Evolutionary conservation across 2,797 vertebrate genomes (phyloP).

Genomic region (Loris lydekkerianus): DNA sequence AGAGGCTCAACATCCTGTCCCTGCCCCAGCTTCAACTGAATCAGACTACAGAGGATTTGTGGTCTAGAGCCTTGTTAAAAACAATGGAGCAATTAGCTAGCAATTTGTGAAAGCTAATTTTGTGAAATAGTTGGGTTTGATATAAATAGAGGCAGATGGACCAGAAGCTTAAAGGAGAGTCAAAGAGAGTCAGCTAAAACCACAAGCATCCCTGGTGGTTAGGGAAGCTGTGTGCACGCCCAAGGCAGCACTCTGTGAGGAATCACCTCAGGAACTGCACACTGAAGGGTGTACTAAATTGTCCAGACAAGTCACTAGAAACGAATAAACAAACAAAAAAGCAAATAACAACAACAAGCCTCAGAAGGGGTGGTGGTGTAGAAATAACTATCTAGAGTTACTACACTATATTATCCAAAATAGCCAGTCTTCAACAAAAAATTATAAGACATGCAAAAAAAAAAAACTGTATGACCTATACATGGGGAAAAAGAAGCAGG

Average conservation of each 20-base stretch:
- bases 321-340: not conserved
- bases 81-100: not conserved
- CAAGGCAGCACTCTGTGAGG: not conserved
- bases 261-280: not conserved
- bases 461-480: not conserved
- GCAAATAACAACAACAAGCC: not conserved
- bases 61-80: slow-evolving; percentile 15
- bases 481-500: not conserved
- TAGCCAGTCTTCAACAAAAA: slow-evolving; percentile 44
- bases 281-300: not conserved
- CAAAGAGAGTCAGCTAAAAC: slow-evolving; percentile 11
- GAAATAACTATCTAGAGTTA: not conserved
- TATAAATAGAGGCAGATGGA: not conserved
- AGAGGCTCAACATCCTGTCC: not conserved
- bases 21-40: not conserved
- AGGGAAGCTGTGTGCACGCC: not conserved
- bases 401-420: slow-evolving; percentile 43
- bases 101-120: slow-evolving; percentile 7
- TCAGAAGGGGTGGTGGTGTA: not conserved
- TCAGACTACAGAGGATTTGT: slow-evolving; percentile 6
- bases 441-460: not conserved
- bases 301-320: not conserved
- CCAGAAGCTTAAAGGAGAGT: slow-evolving; percentile 26
- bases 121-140: not conserved
- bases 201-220: not conserved